phyloP scores from a whole-genome alignment of 2,888 invertebrate genomes.

The Drosophila anomalipes region DNA sequence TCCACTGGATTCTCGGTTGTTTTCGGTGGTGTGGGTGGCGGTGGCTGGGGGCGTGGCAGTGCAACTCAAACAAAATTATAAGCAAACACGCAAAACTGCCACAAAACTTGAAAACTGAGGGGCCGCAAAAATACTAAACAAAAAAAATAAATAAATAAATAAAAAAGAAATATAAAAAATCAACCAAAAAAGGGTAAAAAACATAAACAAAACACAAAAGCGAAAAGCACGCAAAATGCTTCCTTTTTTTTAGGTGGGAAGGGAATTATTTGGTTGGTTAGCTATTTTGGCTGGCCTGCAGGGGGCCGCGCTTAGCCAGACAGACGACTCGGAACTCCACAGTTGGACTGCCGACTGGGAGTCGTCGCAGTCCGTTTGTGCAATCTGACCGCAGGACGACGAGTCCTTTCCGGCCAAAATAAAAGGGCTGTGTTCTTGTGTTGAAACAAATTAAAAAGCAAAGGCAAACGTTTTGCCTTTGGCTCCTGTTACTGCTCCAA shows the following conservation, averaged over 20 bases:
- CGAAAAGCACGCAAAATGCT: constrained; percentile 52
- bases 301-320: constrained; percentile 42
- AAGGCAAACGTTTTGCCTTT: constrained; percentile 44
- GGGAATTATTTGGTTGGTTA: constrained; percentile 37
- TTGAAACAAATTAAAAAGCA: constrained; percentile 51
- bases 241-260: constrained; percentile 22
- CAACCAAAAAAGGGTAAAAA: constrained; percentile 45
- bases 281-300: constrained; percentile 10
- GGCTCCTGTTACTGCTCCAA: constrained; percentile 17
- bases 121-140: constrained; percentile 39
- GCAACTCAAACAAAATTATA: constrained; percentile 81
- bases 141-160: constrained; percentile 20
- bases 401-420: constrained; percentile 47
- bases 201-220: constrained; percentile 28
- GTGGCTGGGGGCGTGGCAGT: constrained; percentile 55
- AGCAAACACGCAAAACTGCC: constrained; percentile 82
- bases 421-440: constrained; percentile 38
- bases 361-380: constrained; percentile 32
- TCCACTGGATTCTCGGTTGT: constrained; percentile 26
- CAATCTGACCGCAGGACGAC: constrained; percentile 47
- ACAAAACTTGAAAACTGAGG: constrained; percentile 78
- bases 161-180: constrained; percentile 11
- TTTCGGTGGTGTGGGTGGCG: constrained; percentile 10
- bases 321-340: constrained; percentile 38
- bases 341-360: constrained; percentile 20